These are phyloP conservation scores for Pheosia tremula DNA, from an alignment of 2,888 invertebrate species.

Conservation along the genomic window DNA sequence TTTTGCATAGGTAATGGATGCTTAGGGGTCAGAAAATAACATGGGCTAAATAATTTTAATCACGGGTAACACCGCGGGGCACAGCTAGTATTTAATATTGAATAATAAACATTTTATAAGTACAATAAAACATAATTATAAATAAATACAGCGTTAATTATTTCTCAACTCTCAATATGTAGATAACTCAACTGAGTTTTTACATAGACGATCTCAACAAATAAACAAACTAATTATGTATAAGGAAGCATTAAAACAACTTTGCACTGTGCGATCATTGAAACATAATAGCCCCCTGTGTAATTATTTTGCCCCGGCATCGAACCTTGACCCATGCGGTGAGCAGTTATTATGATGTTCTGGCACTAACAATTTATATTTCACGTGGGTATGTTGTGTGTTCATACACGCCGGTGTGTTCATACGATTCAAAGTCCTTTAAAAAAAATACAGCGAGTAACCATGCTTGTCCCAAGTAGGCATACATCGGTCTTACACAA, in stretches of 20 bases:
- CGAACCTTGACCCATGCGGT: constrained; percentile 37
- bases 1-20: too few species aligned
- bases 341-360: constrained; percentile 9
- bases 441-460: neutral
- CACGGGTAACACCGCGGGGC: too few species aligned
- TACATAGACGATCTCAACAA: constrained; percentile 13
- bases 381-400: constrained; percentile 25
- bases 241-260: constrained; percentile 24
- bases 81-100: too few species aligned
- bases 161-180: constrained; percentile 8
- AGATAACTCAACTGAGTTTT: neutral
- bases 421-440: neutral
- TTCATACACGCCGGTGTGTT: constrained; percentile 9
- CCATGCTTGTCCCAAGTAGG: too few species aligned
- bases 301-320: constrained; percentile 16
- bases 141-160: neutral
- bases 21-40: too few species aligned
- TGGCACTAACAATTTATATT: constrained; percentile 27
- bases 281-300: constrained; percentile 13
- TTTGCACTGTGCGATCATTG: constrained; percentile 3
- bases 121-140: neutral
- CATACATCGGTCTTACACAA: too few species aligned
- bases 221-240: constrained; percentile 18
- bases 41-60: too few species aligned
- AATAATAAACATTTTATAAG: too few species aligned